Conservation (phyloP, 2,797 vertebrate species). For the Pipistrellus kuhlii region DNA sequence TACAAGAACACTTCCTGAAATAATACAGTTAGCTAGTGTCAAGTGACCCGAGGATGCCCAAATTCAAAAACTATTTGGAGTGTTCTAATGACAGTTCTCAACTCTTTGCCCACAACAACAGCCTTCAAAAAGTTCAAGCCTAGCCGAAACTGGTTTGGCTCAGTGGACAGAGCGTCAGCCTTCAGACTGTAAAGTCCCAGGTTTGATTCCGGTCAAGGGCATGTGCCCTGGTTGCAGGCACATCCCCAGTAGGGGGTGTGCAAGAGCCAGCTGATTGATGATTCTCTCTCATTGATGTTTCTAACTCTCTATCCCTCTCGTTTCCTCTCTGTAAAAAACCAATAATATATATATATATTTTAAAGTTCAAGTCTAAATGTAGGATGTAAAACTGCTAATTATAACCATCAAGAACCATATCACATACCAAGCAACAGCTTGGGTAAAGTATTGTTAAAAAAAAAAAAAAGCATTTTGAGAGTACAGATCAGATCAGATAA, state of each 20-base stretch:
- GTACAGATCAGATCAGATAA: background rate
- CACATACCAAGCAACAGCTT: background rate
- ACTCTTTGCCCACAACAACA: background rate
- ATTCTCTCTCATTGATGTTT: no score
- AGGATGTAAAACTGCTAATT: background rate
- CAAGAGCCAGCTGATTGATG: no score
- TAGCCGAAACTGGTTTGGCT: background rate
- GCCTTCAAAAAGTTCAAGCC: constrained; percentile 33
- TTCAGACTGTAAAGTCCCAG: no score
- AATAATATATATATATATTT: no score
- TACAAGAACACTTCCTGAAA: constrained; percentile 32
- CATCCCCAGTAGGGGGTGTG: no score
- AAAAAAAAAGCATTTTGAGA: background rate
- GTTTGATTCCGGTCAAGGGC: no score
- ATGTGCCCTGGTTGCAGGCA: no score
- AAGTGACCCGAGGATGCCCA: background rate
- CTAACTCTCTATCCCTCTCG: no score
- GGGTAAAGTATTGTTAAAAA: background rate
- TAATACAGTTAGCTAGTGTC: background rate
- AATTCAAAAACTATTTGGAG: constrained; percentile 9
- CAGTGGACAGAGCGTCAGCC: no score
- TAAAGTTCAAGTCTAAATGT: background rate
- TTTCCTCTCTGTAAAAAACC: no score
- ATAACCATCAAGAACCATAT: background rate
- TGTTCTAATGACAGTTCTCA: constrained; percentile 24